These are phyloP conservation scores for Eupithecia centaureata DNA, from an alignment of 2,888 invertebrate species.

Conservation along the genomic window DNA sequence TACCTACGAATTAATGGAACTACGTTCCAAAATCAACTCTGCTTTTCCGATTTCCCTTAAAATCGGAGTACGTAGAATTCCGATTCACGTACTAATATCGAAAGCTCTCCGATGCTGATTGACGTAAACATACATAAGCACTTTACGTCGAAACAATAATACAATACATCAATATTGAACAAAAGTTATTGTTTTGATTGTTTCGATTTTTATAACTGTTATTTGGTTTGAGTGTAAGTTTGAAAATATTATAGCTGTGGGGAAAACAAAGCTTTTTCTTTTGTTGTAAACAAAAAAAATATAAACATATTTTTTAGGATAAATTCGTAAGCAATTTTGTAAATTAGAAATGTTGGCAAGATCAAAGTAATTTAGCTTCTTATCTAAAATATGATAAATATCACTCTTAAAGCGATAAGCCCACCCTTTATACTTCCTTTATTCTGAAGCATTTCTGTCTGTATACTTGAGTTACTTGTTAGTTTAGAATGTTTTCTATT, in stretches of 20 bases:
- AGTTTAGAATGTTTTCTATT: too few relatives aligned
- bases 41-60: not conserved
- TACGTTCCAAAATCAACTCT: not conserved
- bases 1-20: not conserved
- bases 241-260: not conserved
- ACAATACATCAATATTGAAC: slow-evolving; percentile 6
- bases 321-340: too few relatives aligned
- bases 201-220: not conserved
- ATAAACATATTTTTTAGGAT: too few relatives aligned
- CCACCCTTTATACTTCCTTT: too few relatives aligned
- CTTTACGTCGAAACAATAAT: slow-evolving; percentile 20
- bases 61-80: not conserved
- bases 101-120: slow-evolving; percentile 13
- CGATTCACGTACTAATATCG: not conserved
- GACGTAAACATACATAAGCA: slow-evolving; percentile 29
- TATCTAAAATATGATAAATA: too few relatives aligned
- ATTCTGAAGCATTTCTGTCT: too few relatives aligned
- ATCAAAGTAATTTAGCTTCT: too few relatives aligned
- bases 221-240: not conserved
- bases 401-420: too few relatives aligned
- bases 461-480: too few relatives aligned
- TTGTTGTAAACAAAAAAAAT: too few relatives aligned
- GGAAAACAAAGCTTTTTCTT: not conserved
- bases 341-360: too few relatives aligned
- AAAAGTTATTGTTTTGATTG: slow-evolving; percentile 23